Evolutionary conservation across 2,797 vertebrate genomes (phyloP), one percentile per base, ranked within the genome.

Genomic region (Chromobotia macracanthus): DNA sequence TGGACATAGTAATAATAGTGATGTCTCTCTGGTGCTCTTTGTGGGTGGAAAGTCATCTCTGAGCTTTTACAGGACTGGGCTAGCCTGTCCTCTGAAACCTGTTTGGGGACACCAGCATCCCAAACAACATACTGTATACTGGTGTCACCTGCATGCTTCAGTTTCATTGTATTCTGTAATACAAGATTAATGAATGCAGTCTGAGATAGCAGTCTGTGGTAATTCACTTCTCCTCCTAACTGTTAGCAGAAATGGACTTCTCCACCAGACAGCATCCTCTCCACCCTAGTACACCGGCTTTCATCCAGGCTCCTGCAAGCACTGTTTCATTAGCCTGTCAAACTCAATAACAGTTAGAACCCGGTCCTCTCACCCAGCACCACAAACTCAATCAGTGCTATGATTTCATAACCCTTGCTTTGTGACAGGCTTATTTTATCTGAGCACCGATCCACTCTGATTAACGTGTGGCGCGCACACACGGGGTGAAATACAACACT

Each of bases 341-440:
- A 87, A 90, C 88, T 84, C 90, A 84, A 92, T 93, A 90, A 93
- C 91, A 92, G 92, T 93, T 93, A 91, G 89, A 90, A 90, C 84
- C 89, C 4, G 72, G 82, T 85, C 82, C 87, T 84, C 87, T 88
- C 72, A 82, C 87, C 88, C 89, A 75, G 85, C 80, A 86, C 89
- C 74, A 77, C 87, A 92, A 93, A 93, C 91, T 93, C 91, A 92
- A 92, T 93, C 92, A 92, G 90, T 84, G 12, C 88, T 95, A 93
- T 95, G 95, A 95, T 96, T 96, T 95, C 95, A 96, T 96, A 96
- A 96, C 95, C 91, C 91, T 89, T 69, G 91, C 93, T 92, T 77
- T 84, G 82, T 95, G 94, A 94, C 92, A 92, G 93, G 89, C 88
- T 93, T 95, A 94, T 95, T 96, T 96, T 95, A 96, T 94, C 84